Evolutionary conservation across 1,140 invertebrate genomes (phyloP), one percentile per base, ranked within the genome.

Genomic region (Drosophila insularis): DNA sequence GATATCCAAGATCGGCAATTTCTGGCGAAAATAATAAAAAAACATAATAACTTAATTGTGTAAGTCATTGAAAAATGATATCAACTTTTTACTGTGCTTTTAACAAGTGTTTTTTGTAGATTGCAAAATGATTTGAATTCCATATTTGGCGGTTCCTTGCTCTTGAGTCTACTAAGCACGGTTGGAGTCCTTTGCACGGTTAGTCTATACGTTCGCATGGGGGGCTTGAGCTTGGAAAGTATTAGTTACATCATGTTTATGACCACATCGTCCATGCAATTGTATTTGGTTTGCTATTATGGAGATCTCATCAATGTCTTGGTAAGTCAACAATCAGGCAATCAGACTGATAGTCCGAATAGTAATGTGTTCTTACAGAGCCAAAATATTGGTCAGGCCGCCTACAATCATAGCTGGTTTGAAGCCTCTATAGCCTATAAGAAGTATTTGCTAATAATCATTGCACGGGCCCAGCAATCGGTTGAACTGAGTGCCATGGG

Each of bases 231-330:
- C 14, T 23, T 71, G 19, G 82, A 81, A 43, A 68, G 74, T 0
- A 13, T 74, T 10, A 61, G 73, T n/a, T 86, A 80, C 40, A 53
- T 74, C 1, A 39, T 79, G 7, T 87, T 86, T 27, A 71, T 87
- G 13, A 46, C 56, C 55, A 77, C 73, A 40, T 63, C 76, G 11
- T 23, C 37, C 2, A 55, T 58, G 17, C 84, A 80, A 50, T 63
- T 87, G 23, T 87, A 59, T 50, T 32, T 87, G 32, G 68, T 87
- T 3, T 87, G 84, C 27, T 74, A 80, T 43, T 77, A 74, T 46
- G 84, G 84, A 2, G 79, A 87, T n/a, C 21, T 71, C n/a, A 65
- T 87, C 1, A 62, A 54, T 2, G 67, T 61, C 7, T 63, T 74
- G 72, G 72, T 74, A 19, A 8, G 43, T 32, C 23, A 14, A 17